Percentiles rank a stretch among this genome's conserved stretches.
Evolutionary conservation across 2,888 invertebrate species (phyloP).

Genomic region (Mesorhabditis spiculigera): DNA sequence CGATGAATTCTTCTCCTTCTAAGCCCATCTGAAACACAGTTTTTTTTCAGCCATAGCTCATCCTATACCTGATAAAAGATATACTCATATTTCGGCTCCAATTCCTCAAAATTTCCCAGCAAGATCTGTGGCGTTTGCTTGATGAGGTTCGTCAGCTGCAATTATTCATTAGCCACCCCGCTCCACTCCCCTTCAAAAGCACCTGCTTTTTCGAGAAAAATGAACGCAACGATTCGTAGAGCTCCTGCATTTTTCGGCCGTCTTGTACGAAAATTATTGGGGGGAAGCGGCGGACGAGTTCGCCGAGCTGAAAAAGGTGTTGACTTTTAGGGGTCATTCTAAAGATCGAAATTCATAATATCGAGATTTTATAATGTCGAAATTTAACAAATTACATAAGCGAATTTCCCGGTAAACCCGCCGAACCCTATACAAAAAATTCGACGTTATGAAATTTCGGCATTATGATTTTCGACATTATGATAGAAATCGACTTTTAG

Average conservation of each 20-base stretch:
- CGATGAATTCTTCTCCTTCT: slow-evolving; percentile 41
- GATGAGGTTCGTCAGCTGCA: background rate
- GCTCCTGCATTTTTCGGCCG: slow-evolving; percentile 25
- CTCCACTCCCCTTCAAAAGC: background rate
- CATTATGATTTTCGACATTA: no score
- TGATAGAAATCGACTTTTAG: no score
- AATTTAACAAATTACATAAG: background rate
- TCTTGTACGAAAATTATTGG: slow-evolving; percentile 28
- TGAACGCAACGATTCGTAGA: slow-evolving; percentile 25
- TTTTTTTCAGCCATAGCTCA: background rate
- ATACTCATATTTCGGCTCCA: slow-evolving; percentile 53
- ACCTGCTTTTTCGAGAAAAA: slow-evolving; percentile 41
- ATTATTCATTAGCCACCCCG: background rate
- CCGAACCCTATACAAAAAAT: no score
- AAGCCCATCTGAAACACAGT: slow-evolving; percentile 46
- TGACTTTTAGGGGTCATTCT: slow-evolving; percentile 9
- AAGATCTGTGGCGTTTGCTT: slow-evolving; percentile 29
- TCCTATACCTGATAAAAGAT: slow-evolving; percentile 43
- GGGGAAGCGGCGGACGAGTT: slow-evolving; percentile 29
- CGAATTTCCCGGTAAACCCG: background rate
- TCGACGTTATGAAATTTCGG: no score
- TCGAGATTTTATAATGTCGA: background rate
- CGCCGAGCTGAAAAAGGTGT: slow-evolving; percentile 28
- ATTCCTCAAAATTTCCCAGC: slow-evolving; percentile 44
- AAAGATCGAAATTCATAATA: background rate